These are phyloP conservation scores for Nannoperca australis DNA, from an alignment of 2,797 vertebrate species.

Conservation along the genomic window DNA sequence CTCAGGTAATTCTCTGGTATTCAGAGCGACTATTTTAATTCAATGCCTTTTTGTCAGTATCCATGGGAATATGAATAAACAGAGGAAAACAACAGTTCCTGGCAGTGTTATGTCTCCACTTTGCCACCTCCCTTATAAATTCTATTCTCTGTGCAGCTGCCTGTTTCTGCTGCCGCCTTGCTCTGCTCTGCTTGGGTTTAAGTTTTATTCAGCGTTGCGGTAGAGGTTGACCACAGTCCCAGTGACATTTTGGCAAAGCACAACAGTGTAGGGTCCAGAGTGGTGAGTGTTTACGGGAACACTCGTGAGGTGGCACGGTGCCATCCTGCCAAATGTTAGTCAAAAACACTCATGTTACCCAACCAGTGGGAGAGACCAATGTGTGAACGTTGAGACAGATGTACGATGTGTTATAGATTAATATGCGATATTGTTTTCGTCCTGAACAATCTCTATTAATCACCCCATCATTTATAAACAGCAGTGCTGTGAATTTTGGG, in stretches of 20 bases:
- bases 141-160: constrained; percentile 75
- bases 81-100: constrained; percentile 78
- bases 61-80: constrained; percentile 77
- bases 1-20: constrained; percentile 71
- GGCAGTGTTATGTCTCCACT: constrained; percentile 73
- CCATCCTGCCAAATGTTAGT: constrained; percentile 74
- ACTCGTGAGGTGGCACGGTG: constrained; percentile 71
- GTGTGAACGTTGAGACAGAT: constrained; percentile 55
- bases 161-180: constrained; percentile 54
- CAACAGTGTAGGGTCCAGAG: constrained; percentile 63
- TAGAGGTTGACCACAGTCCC: constrained; percentile 71
- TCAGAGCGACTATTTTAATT: constrained; percentile 58
- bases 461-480: constrained; percentile 29
- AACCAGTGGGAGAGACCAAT: constrained; percentile 41
- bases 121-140: constrained; percentile 81
- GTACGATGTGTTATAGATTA: constrained; percentile 43
- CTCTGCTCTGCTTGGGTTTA: constrained; percentile 51
- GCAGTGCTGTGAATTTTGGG: constrained; percentile 7
- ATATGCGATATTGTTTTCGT: constrained; percentile 36
- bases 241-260: constrained; percentile 74
- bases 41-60: constrained; percentile 74
- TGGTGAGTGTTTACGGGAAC: constrained; percentile 80
- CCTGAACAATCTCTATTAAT: constrained; percentile 37
- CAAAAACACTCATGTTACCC: constrained; percentile 58
- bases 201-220: constrained; percentile 69